Conservation (phyloP, 2,113 vertebrate species). For the Amia ocellicauda region DNA sequence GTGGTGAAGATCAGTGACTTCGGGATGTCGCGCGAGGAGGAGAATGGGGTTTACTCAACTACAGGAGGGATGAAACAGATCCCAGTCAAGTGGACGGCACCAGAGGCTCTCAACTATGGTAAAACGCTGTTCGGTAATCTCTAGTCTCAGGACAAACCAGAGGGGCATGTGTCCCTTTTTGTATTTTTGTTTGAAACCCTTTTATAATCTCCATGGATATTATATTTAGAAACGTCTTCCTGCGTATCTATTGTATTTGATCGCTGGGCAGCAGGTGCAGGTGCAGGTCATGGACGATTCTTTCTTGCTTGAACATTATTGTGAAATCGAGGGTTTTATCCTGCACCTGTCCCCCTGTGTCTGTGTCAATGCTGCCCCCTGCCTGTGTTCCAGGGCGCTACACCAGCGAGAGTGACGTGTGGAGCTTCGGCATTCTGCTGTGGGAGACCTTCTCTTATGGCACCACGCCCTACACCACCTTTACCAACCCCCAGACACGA, state of each 20-base stretch:
- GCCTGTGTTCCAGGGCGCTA: slow-evolving; percentile 73
- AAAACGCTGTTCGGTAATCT: slow-evolving; percentile 15
- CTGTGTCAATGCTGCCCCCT: slow-evolving; percentile 53
- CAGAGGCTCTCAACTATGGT: slow-evolving; percentile 93
- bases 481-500: slow-evolving; percentile 87
- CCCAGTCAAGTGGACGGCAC: slow-evolving; percentile 94
- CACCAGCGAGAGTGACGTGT: slow-evolving; percentile 87
- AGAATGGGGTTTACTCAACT: slow-evolving; percentile 85
- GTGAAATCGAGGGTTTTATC: no score
- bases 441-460: slow-evolving; percentile 94
- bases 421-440: slow-evolving; percentile 91
- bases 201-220: no score
- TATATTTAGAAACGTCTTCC: no score
- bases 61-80: slow-evolving; percentile 85
- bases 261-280: no score
- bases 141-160: no score
- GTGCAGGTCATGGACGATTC: no score
- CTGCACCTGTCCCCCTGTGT: slow-evolving; percentile 15
- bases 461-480: slow-evolving; percentile 75
- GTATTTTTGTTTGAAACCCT: no score
- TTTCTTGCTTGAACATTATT: no score
- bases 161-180: no score
- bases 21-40: slow-evolving; percentile 92
- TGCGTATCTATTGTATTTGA: no score
- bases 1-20: slow-evolving; percentile 96